Percentiles rank a stretch among this genome's conserved stretches.
phyloP scores from a whole-genome alignment of 2,888 invertebrate genomes.

The Chrysotoxum bicinctum region DNA sequence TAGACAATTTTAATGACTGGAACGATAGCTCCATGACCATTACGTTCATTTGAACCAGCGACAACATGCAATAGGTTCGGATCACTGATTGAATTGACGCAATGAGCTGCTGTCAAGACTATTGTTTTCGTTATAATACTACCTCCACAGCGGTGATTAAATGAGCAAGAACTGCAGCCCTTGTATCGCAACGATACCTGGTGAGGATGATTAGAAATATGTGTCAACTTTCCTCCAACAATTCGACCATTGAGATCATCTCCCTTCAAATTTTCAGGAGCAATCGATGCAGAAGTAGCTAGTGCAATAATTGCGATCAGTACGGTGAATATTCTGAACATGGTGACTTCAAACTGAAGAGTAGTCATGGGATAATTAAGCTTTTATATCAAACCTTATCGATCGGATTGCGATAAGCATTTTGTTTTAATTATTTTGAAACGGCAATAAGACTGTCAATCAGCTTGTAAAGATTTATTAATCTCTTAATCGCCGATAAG shows the following conservation, averaged over 20 bases:
- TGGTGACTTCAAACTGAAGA: slow-evolving; percentile 31
- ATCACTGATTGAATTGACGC: slow-evolving; percentile 69
- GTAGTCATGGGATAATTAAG: neutral
- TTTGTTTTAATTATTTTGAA: neutral
- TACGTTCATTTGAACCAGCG: slow-evolving; percentile 83
- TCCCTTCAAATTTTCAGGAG: neutral
- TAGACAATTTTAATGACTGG: slow-evolving; percentile 81
- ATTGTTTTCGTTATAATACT: slow-evolving; percentile 72
- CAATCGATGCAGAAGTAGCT: slow-evolving; percentile 48
- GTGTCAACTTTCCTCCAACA: slow-evolving; percentile 76
- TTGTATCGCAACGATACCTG: slow-evolving; percentile 77
- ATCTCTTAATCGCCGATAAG: neutral
- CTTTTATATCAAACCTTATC: slow-evolving; percentile 45
- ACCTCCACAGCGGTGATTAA: slow-evolving; percentile 77
- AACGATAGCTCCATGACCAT: slow-evolving; percentile 82
- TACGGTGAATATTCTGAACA: slow-evolving; percentile 40
- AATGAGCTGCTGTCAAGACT: slow-evolving; percentile 79
- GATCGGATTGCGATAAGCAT: neutral
- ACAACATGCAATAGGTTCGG: slow-evolving; percentile 79
- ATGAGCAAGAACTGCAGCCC: slow-evolving; percentile 69
- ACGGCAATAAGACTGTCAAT: slow-evolving; percentile 1
- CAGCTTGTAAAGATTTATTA: slow-evolving; percentile 10
- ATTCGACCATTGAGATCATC: slow-evolving; percentile 75
- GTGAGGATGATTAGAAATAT: slow-evolving; percentile 76
- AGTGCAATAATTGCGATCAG: slow-evolving; percentile 73